Conservation (phyloP, 2,113 vertebrate species). For the Brienomyrus longianalis region DNA sequence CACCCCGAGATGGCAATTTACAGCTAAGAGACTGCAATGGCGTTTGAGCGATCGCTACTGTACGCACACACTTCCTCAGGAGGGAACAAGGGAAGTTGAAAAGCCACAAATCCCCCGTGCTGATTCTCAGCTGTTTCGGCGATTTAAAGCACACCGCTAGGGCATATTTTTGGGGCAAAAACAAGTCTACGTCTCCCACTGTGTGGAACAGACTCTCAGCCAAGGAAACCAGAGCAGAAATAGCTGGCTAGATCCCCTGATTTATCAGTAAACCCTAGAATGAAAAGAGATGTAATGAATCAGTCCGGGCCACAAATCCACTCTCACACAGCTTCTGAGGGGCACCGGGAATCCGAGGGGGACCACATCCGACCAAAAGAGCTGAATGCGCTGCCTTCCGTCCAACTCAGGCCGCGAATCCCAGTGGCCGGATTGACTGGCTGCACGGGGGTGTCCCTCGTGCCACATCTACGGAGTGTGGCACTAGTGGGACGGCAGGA, state of each 20-base stretch:
- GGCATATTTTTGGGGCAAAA: constrained; percentile 2
- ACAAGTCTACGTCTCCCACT: constrained; percentile 11
- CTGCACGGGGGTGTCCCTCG: neutral
- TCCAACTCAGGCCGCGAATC: neutral
- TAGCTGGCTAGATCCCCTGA: constrained; percentile 27
- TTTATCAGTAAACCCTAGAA: constrained; percentile 32
- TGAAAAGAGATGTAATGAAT: constrained; percentile 38
- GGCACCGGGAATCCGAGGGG: constrained; percentile 6
- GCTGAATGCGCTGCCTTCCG: neutral
- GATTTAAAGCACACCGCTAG: neutral
- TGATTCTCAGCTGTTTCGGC: neutral
- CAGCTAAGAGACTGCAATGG: neutral
- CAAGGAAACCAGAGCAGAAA: constrained; percentile 18
- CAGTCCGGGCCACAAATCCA: neutral
- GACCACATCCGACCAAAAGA: neutral
- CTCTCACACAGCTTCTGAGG: neutral
- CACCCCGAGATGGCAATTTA: neutral
- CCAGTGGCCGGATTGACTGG: neutral
- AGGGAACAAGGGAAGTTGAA: neutral
- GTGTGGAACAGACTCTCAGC: neutral
- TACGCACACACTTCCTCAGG: neutral
- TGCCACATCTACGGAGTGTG: neutral
- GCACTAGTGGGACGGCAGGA: neutral
- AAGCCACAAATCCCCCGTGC: neutral
- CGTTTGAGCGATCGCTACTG: neutral